phyloP scores from a whole-genome alignment of 2,797 vertebrate species.

The Chromobotia macracanthus region DNA sequence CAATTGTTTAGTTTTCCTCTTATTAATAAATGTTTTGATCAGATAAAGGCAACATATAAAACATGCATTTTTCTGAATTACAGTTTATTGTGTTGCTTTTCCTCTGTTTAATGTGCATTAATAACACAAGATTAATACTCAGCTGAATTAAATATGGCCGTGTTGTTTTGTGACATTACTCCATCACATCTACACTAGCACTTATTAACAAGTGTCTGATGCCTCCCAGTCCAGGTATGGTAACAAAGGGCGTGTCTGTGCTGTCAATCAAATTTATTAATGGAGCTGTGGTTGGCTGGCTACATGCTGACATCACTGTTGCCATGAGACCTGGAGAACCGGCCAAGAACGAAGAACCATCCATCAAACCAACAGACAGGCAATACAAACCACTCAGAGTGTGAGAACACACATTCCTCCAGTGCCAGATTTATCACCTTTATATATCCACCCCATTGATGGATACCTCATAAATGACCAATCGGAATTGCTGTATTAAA shows the following conservation, averaged over 20 bases:
- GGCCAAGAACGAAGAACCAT: constrained; percentile 28
- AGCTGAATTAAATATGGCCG: not conserved
- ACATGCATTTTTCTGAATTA: constrained; percentile 13
- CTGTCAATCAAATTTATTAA: constrained; percentile 50
- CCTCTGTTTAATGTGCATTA: not conserved
- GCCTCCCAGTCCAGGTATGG: constrained; percentile 3
- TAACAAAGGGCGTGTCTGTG: constrained; percentile 36
- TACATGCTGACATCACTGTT: constrained; percentile 47
- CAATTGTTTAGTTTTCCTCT: too few species aligned
- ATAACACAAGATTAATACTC: constrained; percentile 5
- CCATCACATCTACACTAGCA: not conserved
- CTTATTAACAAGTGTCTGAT: constrained; percentile 16
- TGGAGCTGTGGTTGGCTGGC: constrained; percentile 40
- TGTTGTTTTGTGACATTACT: constrained; percentile 15
- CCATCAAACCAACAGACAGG: constrained; percentile 51
- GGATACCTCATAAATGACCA: constrained; percentile 38
- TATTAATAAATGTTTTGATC: too few species aligned
- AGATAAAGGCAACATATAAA: too few species aligned
- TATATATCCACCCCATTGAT: constrained; percentile 34
- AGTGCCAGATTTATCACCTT: constrained; percentile 47
- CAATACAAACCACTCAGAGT: constrained; percentile 39
- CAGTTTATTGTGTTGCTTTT: constrained; percentile 1
- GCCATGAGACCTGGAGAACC: constrained; percentile 36
- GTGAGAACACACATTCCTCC: constrained; percentile 46
- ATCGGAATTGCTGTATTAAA: constrained; percentile 33